Evolutionary conservation across 2,888 invertebrate species (phyloP), one percentile per base, ranked within the genome.

Genomic region (Lacanobia wlatinum): DNA sequence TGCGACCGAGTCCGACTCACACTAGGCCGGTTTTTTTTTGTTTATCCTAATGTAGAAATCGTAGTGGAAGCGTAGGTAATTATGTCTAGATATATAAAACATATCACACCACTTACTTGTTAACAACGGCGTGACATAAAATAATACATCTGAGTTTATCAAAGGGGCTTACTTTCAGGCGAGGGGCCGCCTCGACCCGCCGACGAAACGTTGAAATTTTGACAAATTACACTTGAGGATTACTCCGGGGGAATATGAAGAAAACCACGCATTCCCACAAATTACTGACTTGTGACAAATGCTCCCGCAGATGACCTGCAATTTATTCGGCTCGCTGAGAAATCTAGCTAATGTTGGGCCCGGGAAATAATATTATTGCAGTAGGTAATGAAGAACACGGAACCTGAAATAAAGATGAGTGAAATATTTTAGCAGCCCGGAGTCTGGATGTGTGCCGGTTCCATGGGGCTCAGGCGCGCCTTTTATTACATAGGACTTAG

Each of bases 211-310:
- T 89, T 90, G 91, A 92, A 92, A 93, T 91, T 93, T 93, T 94
- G 94, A 94, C 92, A 94, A 94, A 94, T 94, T 90, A 90, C 89
- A 86, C 84, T 87, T 84, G 87, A 89, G 93, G 92, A 93, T 93
- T 93, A 92, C 93, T 90, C 80, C 84, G 86, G 86, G 89, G 88
- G 90, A 92, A 92, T 92, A 93, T 92, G 92, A 92, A 92, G 92
- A 92, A 93, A 93, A 91, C 91, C 89, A 90, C 91, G 90, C 91
- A 87, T 92, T 91, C 90, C 88, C 91, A 84, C 92, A 93, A 93
- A 93, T 93, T 91, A 92, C 92, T 89, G 91, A 88, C 90, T 90
- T 83, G 88, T 92, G 92, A 93, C 91, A 91, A 93, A 93, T 93
- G 88, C 84, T 86, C 62, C 76, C 66, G 83, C 86, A 91, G 91